Evolutionary conservation across 1,140 invertebrate genomes (phyloP).

Genomic region (Neotoxoptera formosana): DNA sequence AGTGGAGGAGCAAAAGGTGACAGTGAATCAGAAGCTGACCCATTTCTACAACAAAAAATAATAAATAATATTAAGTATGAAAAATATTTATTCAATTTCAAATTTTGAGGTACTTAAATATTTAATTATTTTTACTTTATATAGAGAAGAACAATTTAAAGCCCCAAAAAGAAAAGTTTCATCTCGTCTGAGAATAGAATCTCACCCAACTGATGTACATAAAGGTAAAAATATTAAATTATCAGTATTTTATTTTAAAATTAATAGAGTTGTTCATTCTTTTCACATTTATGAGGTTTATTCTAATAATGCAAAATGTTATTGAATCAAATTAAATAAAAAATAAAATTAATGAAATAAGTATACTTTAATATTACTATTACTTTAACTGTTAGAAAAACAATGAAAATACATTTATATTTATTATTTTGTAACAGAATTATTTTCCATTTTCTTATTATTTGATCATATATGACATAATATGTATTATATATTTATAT

Average conservation of each 20-base stretch:
- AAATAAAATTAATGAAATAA: too few species aligned
- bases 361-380: too few species aligned
- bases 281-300: background rate
- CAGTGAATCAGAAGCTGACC: slow-evolving; percentile 45
- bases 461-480: too few species aligned
- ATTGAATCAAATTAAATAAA: background rate
- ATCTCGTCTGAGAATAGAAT: slow-evolving; percentile 53
- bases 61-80: slow-evolving; percentile 15
- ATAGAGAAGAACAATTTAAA: slow-evolving; percentile 48
- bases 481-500: too few species aligned
- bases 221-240: slow-evolving; percentile 31
- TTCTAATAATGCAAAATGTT: background rate
- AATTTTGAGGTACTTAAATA: background rate
- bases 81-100: background rate
- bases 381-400: background rate
- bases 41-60: slow-evolving; percentile 24
- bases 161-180: slow-evolving; percentile 30
- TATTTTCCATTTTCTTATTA: background rate
- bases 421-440: background rate
- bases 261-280: background rate
- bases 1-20: slow-evolving; percentile 52
- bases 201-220: slow-evolving; percentile 26
- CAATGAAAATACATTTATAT: background rate
- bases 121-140: background rate
- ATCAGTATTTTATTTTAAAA: background rate